Base-by-base conservation (phyloP, 2,888 invertebrate genomes). In the Ernsta delagoae region DNA sequence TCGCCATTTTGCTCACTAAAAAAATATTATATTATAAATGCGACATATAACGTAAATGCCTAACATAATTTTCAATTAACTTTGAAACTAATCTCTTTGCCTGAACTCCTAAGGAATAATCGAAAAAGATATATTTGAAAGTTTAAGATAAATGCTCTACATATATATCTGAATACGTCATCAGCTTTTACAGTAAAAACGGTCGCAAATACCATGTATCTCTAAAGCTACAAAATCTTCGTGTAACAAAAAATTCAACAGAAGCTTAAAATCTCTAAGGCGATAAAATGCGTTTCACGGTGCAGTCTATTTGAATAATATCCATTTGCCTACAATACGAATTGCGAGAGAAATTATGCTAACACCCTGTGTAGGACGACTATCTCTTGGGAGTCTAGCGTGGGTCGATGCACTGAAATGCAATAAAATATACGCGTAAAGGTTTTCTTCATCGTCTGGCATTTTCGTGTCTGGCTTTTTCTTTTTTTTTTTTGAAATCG, bases 241-340 rank as follows among this genome's bases (percentile, higher is more conserved):
- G 50, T 9, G 45, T 48, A 48, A 9, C 57, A 41, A 56, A 62
- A 59, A 36, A 63, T 69, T 69, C 63, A 59, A 63, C 59, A 53
- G 59, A 63, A 63, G 69, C 69, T 69, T 69, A 63, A 63, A 69
- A 63, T 69, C 63, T 69, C 63, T 63, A 59, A 69, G 43, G 69
- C 69, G 63, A 69, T 69, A 63, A 69, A 69, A 63, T 59, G 69
- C 63, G 48, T 48, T 43, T 57, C 66, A 59, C 59, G 63, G 53
- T 41, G 43, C 63, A 63, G 50, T 63, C 34, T 45, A 68, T 68
- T 43, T 69, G 68, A 69, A 69, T 69, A 69, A 69, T 69, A 63
- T 69, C 68, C 68, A 69, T 69, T 69, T 69, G 68, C 62, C 63
- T 69, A 69, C 69, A 69, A 69, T 69, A 69, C 69, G 69, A 63